Base-by-base conservation (phyloP, 2,113 vertebrate species). In the Puntigrus tetrazona region DNA sequence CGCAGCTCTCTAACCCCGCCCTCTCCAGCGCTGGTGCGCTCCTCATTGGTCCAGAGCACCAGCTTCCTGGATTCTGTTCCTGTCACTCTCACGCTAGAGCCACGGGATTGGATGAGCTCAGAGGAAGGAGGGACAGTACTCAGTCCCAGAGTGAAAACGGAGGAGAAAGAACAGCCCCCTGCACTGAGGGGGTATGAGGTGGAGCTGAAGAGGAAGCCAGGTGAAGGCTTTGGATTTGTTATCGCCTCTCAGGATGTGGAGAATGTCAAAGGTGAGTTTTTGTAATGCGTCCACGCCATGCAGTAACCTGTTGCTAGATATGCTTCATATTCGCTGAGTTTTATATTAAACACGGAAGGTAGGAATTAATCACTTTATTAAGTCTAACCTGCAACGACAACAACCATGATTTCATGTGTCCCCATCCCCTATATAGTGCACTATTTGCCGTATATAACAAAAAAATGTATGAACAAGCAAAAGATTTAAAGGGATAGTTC, bases 41-140 rank as follows among this genome's bases (percentile, higher is more conserved):
- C 36, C 83, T 92, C 81, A 87, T 84, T 95, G 67, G 90, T 95
- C 84, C 94, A 95, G 90, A 95, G 94, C 92, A 95, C 94, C 86
- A 95, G 94, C 74, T 95, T 95, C 90, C 47, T 95, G 89, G 94
- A 94, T 87, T 94, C 93, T 0, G 92, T 95, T 63, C 94, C 94
- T 0, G 94, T 95, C 70, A 95, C 94, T 8, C 89, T 95, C 72
- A 95, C 94, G 45, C 93, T 94, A 93, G 94, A 95, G 81, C 94
- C 94, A 78, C 91, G 91, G 65, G 94, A 95, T 88, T 95, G 94
- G 94, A 86, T 94, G 88, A 92, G 91, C 4, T 88, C 90, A 5
- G 92, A 94, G 84, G 94, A 94, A 43, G 91, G 89, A 0, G 89
- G 90, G 85, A 11, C 90, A 63, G 77, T 87, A 81, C 47, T 82